These are phyloP conservation scores for Trissolcus brochymenae DNA, from an alignment of 2,888 invertebrate species.

Conservation along the genomic window DNA sequence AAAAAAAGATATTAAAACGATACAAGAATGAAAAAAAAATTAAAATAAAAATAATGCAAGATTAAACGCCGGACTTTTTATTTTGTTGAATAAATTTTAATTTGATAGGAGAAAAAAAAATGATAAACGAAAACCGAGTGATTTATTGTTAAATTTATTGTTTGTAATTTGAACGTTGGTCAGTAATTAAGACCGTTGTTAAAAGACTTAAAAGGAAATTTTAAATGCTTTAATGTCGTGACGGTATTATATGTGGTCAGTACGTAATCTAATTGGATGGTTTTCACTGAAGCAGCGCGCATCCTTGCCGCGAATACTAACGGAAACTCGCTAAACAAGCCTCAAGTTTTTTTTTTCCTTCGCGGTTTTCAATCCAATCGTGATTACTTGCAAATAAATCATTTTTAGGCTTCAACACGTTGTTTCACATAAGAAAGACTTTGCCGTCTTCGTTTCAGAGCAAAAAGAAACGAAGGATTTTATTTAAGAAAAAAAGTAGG, in stretches of 20 bases:
- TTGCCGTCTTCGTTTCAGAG: too few species aligned
- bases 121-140: too few species aligned
- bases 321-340: conserved; percentile 53
- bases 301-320: conserved; percentile 49
- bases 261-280: conserved; percentile 59
- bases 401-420: too few species aligned
- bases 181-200: conserved; percentile 45
- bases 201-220: conserved; percentile 46
- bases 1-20: too few species aligned
- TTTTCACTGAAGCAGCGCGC: conserved; percentile 57
- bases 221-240: conserved; percentile 46
- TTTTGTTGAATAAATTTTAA: too few species aligned
- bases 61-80: too few species aligned
- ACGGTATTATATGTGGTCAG: conserved; percentile 54
- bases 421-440: too few species aligned
- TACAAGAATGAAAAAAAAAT: too few species aligned
- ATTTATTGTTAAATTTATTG: too few species aligned
- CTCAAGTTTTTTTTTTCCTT: conserved; percentile 26
- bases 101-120: too few species aligned
- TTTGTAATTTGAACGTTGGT: not conserved
- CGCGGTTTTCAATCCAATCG: conserved; percentile 18
- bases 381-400: conserved; percentile 23
- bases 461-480: too few species aligned
- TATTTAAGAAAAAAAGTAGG: conserved; percentile 14
- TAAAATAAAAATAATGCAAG: too few species aligned